Base-by-base conservation (phyloP, 2,113 vertebrate species). In the Hyla sarda region DNA sequence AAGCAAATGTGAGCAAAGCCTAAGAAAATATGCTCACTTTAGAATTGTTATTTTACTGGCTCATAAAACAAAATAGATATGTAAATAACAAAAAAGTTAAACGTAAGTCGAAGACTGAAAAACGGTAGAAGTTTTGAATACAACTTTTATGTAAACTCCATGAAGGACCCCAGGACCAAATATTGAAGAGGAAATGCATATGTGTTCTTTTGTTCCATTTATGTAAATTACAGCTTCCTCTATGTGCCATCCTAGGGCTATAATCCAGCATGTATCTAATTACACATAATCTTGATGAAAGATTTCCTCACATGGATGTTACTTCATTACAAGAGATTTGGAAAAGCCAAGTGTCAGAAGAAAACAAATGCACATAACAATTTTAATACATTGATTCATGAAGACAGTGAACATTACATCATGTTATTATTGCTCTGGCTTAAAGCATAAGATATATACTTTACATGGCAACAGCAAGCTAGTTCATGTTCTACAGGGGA, bases 261-360 rank as follows among this genome's bases (percentile, higher is more conserved):
- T 60, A 16, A 80, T 30, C 25, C 37, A 45, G 37, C 28, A 23
- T 52, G 50, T 54, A 30, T 56, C 30, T 56, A 60, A 60, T 45
- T 80, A 60, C 56, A 80, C 54, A n/a, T 45, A 62, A 80, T 45
- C 23, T 80, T 60, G 77, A 25, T 80, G 77, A 80, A 80, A 80
- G 77, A 80, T 80, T 62, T 80, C 21, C 54, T 60, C n/a, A 37
- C 23, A 41, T 80, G 32, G 21, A 56, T 5, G 41, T 60, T 60
- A 45, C 32, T 32, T 23, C 23, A 62, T 62, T 80, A 28, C 58
- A 45, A 60, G 41, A 80, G 50, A 14, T n/a, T 60, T 41, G 17
- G 54, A 80, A n/a, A 58, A 14, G 32, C 9, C 21, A 41, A 62
- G 11, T 45, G 54, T 62, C 56, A 60, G 54, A 45, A 58, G 17